Percentiles rank a stretch among this genome's conserved stretches.
phyloP scores from a whole-genome alignment of 2,113 vertebrate genomes.

The Psittacus erithacus region DNA sequence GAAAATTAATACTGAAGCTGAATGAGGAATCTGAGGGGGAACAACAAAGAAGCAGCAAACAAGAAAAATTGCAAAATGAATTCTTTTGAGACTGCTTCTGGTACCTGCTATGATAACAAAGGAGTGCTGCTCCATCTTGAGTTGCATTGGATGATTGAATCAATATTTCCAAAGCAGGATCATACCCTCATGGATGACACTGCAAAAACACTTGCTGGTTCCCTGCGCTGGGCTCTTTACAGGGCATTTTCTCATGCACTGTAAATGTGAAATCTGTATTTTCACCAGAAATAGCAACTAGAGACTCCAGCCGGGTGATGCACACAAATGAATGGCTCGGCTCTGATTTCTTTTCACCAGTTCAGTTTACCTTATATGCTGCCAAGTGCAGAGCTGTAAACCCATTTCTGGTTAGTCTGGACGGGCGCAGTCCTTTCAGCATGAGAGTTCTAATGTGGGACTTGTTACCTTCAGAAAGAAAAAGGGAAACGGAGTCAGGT shows the following conservation, averaged over 20 bases:
- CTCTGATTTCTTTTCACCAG: background rate
- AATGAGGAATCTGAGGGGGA: background rate
- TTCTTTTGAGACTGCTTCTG: background rate
- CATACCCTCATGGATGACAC: fast-evolving
- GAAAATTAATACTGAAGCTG: background rate
- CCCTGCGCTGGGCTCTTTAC: background rate
- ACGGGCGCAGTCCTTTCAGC: conserved; percentile 92
- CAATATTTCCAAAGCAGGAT: background rate
- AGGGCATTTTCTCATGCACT: background rate
- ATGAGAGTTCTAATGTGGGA: conserved; percentile 87
- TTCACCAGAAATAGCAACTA: background rate
- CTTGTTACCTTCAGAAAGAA: conserved; percentile 83
- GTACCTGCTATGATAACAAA: background rate
- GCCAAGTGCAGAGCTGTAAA: conserved; percentile 94
- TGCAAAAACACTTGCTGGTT: background rate
- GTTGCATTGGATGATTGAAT: background rate
- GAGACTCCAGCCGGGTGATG: background rate
- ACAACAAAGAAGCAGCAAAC: background rate
- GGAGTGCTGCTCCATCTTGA: background rate
- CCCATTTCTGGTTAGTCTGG: conserved; percentile 88
- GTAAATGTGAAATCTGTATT: background rate
- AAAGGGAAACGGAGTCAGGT: background rate
- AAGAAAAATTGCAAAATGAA: background rate
- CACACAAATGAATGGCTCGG: background rate
- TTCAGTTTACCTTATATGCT: conserved; percentile 84